Base-by-base conservation (phyloP, 1,140 invertebrate genomes). In the Heliconius eleuchia region DNA sequence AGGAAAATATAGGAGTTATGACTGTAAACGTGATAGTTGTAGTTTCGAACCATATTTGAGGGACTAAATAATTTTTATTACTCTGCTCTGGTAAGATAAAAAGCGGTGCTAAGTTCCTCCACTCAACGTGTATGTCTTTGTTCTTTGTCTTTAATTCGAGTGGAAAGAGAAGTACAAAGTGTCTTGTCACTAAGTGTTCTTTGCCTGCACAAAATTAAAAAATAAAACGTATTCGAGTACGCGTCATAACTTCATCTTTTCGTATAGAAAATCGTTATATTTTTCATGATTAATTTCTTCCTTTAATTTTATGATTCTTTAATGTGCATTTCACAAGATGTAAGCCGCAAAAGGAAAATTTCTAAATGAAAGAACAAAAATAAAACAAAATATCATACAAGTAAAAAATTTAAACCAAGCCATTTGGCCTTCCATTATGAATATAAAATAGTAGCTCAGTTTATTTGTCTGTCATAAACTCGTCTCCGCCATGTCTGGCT, bases 381-480 rank as follows among this genome's bases (percentile, higher is more conserved):
- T 18, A 52, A 52, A 18, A 52, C 6, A 19, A 52, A 52, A 52
- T 6, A 18, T 52, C 5, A 7, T 8, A 52, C 19, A 19, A 52
- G 16, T 52, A 19, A 52, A 6, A 52, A 52, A 19, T 19, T 52
- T 66, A 66, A 66, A 18, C n/a, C 27, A 23, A 30, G 11, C 11
- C 13, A 60, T 66, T 23, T 27, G 13, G 13, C 27, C 60, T 30
- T 66, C 60, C 23, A 66, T 66, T 30, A 66, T 66, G 60, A 27
- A 66, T 66, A 30, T 66, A 66, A 30, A 66, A 30, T 66, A 23
- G 55, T 60, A 30, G 23, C 60, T 66, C 60, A 66, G 60, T 66
- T 30, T 66, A 66, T 27, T 66, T 66, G 60, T 66, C 60, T 30
- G 60, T 66, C 60, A 66, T 66, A 66, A 30, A 66, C 60, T 30